These are phyloP conservation scores for Megaceryle torquata DNA, from an alignment of 2,113 vertebrate species.

Conservation along the genomic window DNA sequence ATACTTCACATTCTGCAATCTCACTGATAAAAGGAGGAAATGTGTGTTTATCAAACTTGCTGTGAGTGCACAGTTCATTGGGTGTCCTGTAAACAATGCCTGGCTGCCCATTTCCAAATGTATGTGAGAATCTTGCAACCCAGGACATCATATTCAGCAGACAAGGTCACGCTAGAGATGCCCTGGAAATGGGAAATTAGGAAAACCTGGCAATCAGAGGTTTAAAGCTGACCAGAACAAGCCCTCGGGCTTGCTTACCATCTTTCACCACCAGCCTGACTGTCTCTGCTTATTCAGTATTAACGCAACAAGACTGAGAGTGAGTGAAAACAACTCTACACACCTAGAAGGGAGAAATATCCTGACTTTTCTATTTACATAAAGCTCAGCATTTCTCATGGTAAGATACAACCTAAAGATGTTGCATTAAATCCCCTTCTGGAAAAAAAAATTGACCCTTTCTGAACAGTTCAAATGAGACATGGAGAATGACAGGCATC, in stretches of 20 bases:
- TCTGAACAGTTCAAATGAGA: conserved; percentile 20
- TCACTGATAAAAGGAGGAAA: conserved; percentile 87
- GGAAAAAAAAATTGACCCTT: conserved; percentile 1
- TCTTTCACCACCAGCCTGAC: conserved; percentile 76
- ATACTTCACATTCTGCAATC: conserved; percentile 82
- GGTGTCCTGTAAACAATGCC: conserved; percentile 81
- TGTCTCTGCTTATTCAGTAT: conserved; percentile 74
- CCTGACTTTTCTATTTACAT: conserved; percentile 75
- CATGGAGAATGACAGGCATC: conserved; percentile 22
- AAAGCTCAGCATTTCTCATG: conserved; percentile 69
- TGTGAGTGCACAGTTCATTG: conserved; percentile 82
- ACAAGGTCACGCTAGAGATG: conserved; percentile 81
- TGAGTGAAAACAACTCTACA: conserved; percentile 75
- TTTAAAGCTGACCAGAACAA: conserved; percentile 75
- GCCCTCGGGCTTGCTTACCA: conserved; percentile 79
- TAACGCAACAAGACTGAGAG: conserved; percentile 67
- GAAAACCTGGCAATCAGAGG: conserved; percentile 86
- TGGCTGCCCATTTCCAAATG: conserved; percentile 77
- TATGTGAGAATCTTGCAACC: conserved; percentile 79
- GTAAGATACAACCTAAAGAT: conserved; percentile 51
- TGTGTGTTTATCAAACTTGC: conserved; percentile 89
- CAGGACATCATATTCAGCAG: conserved; percentile 81
- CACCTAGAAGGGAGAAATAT: conserved; percentile 69
- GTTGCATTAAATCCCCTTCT: background rate
- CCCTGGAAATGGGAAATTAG: conserved; percentile 90